Evolutionary conservation across 2,113 vertebrate species (phyloP), one percentile per base, ranked within the genome.

Genomic region (Columba janthina): DNA sequence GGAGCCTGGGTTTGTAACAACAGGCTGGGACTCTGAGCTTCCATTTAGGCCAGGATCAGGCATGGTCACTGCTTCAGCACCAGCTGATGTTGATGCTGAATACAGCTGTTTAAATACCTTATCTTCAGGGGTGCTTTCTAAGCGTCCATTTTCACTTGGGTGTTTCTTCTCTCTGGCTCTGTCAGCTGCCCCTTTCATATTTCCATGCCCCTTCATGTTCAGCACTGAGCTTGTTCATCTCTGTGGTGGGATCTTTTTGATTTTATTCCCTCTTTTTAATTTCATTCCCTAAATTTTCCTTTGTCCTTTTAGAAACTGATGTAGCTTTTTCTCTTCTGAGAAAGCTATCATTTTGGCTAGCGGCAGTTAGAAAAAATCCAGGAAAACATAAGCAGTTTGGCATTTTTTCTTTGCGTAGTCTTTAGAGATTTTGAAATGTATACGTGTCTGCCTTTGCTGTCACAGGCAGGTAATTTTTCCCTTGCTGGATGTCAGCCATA

Each of bases 401-500:
- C 21, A 3, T 24, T 50, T 73, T 90, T 75, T 51, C 22, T n/a
- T 56, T 64, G 54, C 57, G 10, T 78, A 13, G 22, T 92, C 50
- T 75, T 71, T 6, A 42, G 61, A 57, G 79, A 40, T 80, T 80
- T 61, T 61, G 29, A 72, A 78, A 65, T 46, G 28, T 54, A 22
- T 62, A 18, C 3, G 2, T 72, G 77, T 28, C 79, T 85, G n/a
- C 62, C 72, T 82, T 8, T 84, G 58, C 93, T 90, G 67, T 90
- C 88, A 61, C 72, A 78, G 72, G 60, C 61, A 84, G 85, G 70
- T 90, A 44, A 78, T 95, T 92, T 65, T 75, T 69, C 76, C 75
- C 93, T 81, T 82, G 61, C 90, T 95, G 88, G 85, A 72, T 90
- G 61, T 61, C 61, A 78, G 79, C 93, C 67, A 13, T n/a, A 61